phyloP scores from a whole-genome alignment of 2,888 invertebrate genomes.

The Phorcus lineatus region DNA sequence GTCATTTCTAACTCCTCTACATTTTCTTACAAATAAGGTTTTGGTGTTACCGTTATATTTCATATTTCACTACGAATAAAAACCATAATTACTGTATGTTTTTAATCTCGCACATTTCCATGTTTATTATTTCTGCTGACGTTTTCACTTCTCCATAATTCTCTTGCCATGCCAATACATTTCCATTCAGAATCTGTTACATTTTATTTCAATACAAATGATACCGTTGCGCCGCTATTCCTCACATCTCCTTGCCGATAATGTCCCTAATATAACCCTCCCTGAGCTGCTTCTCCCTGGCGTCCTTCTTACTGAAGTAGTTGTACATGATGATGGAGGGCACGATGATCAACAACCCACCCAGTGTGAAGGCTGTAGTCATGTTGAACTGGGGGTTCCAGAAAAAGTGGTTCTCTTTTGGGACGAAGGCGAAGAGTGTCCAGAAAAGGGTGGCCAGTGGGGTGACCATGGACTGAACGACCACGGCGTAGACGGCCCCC shows the following conservation, averaged over 20 bases:
- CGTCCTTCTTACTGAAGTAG: conserved; percentile 55
- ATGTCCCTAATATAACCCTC: not conserved
- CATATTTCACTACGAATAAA: no score
- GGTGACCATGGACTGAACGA: conserved; percentile 57
- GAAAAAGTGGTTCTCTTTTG: conserved; percentile 40
- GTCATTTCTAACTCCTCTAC: no score
- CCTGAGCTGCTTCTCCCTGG: conserved; percentile 34
- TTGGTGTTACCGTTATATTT: no score
- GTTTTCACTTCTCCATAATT: no score
- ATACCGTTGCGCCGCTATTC: not conserved
- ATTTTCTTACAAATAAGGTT: no score
- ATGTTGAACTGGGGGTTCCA: conserved; percentile 56
- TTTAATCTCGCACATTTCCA: no score
- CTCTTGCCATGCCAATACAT: no score
- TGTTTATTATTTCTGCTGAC: no score
- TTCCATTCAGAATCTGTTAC: no score
- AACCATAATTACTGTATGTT: no score
- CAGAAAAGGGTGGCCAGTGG: conserved; percentile 61
- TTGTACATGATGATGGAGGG: conserved; percentile 60
- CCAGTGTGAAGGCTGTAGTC: conserved; percentile 57
- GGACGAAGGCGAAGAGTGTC: conserved; percentile 58
- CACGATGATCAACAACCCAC: conserved; percentile 53
- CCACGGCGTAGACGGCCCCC: conserved; percentile 59
- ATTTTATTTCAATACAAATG: no score
- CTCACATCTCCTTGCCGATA: not conserved